Conservation (phyloP, 2,888 invertebrate species). For the Cryptocephalus primarius region DNA sequence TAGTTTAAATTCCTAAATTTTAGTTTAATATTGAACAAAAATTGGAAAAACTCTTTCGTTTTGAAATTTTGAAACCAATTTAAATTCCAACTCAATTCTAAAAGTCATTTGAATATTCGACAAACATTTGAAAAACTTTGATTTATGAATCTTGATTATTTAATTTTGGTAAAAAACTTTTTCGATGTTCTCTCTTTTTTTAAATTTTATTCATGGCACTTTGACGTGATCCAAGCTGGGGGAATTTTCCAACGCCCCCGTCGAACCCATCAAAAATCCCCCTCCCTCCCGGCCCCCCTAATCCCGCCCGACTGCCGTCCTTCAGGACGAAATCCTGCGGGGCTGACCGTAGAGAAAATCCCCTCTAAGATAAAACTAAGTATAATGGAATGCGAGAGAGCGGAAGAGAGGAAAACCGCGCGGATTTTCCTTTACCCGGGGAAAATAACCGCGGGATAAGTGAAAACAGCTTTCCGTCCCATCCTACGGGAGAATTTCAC, state of each 20-base stretch:
- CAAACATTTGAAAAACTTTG: background rate
- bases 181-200: too few relatives aligned
- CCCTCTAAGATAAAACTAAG: constrained; percentile 31
- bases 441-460: constrained; percentile 10
- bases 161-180: too few relatives aligned
- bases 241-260: too few relatives aligned
- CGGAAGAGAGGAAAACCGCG: constrained; percentile 15
- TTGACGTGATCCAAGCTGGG: too few relatives aligned
- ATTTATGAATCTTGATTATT: too few relatives aligned
- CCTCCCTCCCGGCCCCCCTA: too few relatives aligned
- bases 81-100: too few relatives aligned
- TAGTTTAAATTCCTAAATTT: too few relatives aligned
- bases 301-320: too few relatives aligned
- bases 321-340: constrained; percentile 6
- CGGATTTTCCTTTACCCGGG: constrained; percentile 7
- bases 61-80: background rate
- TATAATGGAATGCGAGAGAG: constrained; percentile 31
- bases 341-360: constrained; percentile 29
- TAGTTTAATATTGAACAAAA: too few relatives aligned
- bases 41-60: background rate
- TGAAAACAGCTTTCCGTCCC: constrained; percentile 1
- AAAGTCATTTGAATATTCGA: background rate
- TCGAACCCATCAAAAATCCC: too few relatives aligned
- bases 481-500: background rate
- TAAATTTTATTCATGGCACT: too few relatives aligned